Evolutionary conservation across 2,113 vertebrate species (phyloP).

Genomic region (Euleptes europaea): DNA sequence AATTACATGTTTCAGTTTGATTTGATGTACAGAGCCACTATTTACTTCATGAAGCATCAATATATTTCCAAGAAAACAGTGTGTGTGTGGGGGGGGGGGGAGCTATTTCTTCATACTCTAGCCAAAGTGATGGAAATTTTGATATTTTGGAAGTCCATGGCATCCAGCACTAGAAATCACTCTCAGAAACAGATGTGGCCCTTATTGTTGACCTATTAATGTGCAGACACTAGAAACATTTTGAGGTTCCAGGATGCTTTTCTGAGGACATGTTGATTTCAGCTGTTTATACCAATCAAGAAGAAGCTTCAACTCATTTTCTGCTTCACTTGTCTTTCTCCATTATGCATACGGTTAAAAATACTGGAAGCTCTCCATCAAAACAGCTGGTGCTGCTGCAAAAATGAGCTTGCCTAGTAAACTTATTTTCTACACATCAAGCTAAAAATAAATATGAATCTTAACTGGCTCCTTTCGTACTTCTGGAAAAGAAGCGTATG

Average conservation of each 20-base stretch:
- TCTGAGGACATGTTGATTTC: slow-evolving; percentile 32
- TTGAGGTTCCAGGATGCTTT: slow-evolving; percentile 5
- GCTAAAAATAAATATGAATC: slow-evolving; percentile 1
- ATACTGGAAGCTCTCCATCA: slow-evolving; percentile 37
- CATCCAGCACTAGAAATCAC: slow-evolving; percentile 14
- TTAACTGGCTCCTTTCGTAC: neutral
- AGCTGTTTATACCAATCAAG: neutral
- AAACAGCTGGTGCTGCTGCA: neutral
- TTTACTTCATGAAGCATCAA: slow-evolving; percentile 41
- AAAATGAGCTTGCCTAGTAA: neutral
- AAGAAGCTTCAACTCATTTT: slow-evolving; percentile 8
- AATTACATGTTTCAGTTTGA: slow-evolving; percentile 45
- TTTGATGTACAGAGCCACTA: slow-evolving; percentile 23
- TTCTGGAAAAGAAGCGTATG: neutral
- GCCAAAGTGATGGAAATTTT: slow-evolving; percentile 24
- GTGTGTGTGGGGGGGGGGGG: too few relatives aligned
- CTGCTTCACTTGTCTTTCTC: slow-evolving; percentile 34
- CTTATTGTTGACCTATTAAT: neutral
- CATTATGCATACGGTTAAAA: slow-evolving; percentile 17
- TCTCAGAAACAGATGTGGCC: neutral
- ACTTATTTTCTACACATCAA: slow-evolving; percentile 8
- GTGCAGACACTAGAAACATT: neutral
- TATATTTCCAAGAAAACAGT: slow-evolving; percentile 32
- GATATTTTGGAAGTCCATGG: slow-evolving; percentile 19
- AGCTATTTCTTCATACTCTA: slow-evolving; percentile 17